Conservation (phyloP, 2,888 invertebrate species). For the Theodoxus fluviatilis region DNA sequence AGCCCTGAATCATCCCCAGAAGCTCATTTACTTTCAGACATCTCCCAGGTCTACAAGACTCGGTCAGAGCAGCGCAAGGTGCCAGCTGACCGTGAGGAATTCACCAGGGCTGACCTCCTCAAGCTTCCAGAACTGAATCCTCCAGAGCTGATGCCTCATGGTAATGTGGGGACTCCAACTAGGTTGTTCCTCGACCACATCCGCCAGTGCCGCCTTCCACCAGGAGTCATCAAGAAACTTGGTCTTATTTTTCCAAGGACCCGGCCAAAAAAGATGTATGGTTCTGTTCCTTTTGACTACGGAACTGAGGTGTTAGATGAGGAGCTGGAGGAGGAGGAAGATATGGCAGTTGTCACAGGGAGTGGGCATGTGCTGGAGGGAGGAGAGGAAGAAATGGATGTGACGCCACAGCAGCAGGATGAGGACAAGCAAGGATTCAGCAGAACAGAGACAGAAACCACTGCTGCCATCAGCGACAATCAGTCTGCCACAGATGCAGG, state of each 20-base stretch:
- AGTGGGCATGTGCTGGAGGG: conserved; percentile 33
- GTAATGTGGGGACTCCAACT: conserved; percentile 71
- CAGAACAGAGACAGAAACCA: not conserved
- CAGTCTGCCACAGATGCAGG: not conserved
- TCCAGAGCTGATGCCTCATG: conserved; percentile 67
- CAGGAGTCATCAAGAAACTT: conserved; percentile 66
- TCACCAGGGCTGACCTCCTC: conserved; percentile 53
- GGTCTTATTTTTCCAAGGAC: conserved; percentile 63
- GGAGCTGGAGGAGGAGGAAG: conserved; percentile 32
- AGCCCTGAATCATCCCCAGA: too few species aligned
- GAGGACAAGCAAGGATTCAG: not conserved
- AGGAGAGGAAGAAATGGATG: conserved; percentile 28
- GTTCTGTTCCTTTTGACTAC: conserved; percentile 67
- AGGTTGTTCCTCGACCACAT: conserved; percentile 67
- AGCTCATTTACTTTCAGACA: not conserved
- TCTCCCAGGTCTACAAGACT: conserved; percentile 39
- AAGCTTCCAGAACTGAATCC: conserved; percentile 58
- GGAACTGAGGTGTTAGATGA: conserved; percentile 30
- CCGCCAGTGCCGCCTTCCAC: conserved; percentile 66
- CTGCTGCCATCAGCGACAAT: not conserved
- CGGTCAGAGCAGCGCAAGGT: conserved; percentile 48
- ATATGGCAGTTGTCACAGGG: conserved; percentile 36
- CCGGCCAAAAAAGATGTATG: conserved; percentile 63
- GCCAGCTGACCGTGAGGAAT: conserved; percentile 50
- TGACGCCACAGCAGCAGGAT: not conserved